Evolutionary conservation across 2,797 vertebrate species (phyloP), one percentile per base, ranked within the genome.

Genomic region (Sebastes cheni): DNA sequence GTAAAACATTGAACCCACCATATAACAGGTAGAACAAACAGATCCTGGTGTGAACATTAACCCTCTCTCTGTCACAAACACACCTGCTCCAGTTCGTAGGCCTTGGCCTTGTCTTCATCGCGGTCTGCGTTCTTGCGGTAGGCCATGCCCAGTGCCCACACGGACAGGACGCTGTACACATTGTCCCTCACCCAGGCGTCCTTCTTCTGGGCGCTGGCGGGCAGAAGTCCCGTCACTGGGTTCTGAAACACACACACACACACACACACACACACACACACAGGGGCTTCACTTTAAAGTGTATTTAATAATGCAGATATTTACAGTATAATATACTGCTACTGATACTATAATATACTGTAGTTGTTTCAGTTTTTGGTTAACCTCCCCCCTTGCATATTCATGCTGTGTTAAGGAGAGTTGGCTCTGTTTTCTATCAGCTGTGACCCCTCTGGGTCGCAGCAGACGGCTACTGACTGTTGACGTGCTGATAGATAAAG

Each of bases 111-210:
- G 86, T 99, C 99, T 90, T 99, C 99, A 0, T 99, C 99, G 0
- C 98, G 96, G 91, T 99, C 99, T 0, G 99, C 99, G 0, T 99
- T 99, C 95, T 99, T 99, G 64, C 99, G 96, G 77, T 99, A 99
- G 2, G 99, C 98, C 98, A 99, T 99, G 2, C 98, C 98, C 77
- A 99, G 95, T 2, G 96, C 99, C 99, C 99, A 99, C 60, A 99
- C 98, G 0, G 99, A 96, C 95, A 99, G 95, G 80, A 99, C 95
- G 79, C 98, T 99, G 92, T 99, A 99, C 67, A 99, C 95, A 65
- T 99, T 99, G 87, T 99, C 99, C 70, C 99, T 96, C 2, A 99
- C 98, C 99, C 99, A 99, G 65, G 99, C 98, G 74, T 99, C 99
- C 75, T 96, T 97, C 88, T 97, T 96, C 82, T 99, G 97, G 0